Conservation (phyloP, 2,888 invertebrate species). For the Platynereis dumerilii region DNA sequence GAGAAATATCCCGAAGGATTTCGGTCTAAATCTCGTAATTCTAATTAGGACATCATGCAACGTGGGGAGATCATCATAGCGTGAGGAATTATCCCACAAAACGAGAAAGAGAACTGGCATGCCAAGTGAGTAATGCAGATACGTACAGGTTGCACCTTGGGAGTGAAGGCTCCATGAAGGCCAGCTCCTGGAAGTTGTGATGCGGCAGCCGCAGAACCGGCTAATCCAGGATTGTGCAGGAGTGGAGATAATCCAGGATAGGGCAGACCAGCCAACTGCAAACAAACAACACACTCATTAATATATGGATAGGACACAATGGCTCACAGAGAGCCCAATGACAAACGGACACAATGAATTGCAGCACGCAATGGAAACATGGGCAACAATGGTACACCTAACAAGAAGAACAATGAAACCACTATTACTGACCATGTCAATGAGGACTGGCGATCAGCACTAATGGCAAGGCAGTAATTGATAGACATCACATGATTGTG, state of each 20-base stretch:
- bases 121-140: neutral
- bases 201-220: conserved; percentile 8
- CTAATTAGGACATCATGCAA: neutral
- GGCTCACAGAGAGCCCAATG: too few species aligned
- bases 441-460: too few species aligned
- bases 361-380: too few species aligned
- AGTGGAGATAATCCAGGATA: conserved; percentile 21
- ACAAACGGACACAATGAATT: too few species aligned
- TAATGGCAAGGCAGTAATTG: too few species aligned
- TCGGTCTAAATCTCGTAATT: too few species aligned
- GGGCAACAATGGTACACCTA: too few species aligned
- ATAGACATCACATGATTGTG: too few species aligned
- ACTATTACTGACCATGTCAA: too few species aligned
- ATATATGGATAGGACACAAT: too few species aligned
- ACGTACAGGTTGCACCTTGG: conserved; percentile 22
- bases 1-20: too few species aligned
- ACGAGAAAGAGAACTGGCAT: neutral
- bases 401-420: too few species aligned
- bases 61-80: conserved; percentile 1
- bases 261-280: conserved; percentile 24
- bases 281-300: conserved; percentile 4
- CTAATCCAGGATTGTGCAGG: conserved; percentile 13
- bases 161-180: conserved; percentile 23
- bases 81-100: neutral
- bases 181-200: conserved; percentile 11